Evolutionary conservation across 2,113 vertebrate species (phyloP).

Genomic region (Rhombomys opimus): DNA sequence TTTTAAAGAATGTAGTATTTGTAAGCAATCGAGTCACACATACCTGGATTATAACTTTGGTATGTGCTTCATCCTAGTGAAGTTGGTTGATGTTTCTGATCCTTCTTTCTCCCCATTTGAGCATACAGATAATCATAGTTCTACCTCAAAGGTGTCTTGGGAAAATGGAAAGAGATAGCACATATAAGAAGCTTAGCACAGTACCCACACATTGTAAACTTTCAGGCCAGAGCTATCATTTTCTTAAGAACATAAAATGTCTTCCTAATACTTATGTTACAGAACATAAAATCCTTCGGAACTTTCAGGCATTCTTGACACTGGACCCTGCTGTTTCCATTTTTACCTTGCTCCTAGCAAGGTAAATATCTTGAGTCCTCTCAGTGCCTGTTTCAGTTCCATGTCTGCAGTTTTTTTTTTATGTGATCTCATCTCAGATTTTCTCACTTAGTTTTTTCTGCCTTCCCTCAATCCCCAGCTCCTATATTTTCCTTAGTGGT

Average conservation of each 20-base stretch:
- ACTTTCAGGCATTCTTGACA: constrained; percentile 44
- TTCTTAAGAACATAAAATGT: constrained; percentile 49
- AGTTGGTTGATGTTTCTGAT: constrained; percentile 1
- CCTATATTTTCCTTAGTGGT: background rate
- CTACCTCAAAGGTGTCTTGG: background rate
- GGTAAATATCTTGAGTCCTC: background rate
- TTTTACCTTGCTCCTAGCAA: constrained; percentile 12
- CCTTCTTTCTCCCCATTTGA: constrained; percentile 3
- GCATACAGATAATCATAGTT: background rate
- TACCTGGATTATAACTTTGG: background rate
- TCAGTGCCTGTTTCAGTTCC: background rate
- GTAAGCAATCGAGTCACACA: background rate
- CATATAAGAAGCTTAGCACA: constrained; percentile 1
- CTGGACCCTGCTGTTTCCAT: background rate
- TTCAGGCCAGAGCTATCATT: constrained; percentile 56
- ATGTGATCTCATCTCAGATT: background rate
- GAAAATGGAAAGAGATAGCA: constrained; percentile 33
- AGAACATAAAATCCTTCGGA: constrained; percentile 48
- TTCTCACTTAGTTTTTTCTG: background rate
- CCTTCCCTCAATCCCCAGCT: background rate
- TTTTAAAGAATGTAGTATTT: constrained; percentile 13
- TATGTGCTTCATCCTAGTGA: background rate
- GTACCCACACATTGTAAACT: background rate
- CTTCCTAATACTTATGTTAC: constrained; percentile 41
- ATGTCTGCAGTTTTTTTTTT: background rate